Evolutionary conservation across 2,888 invertebrate genomes (phyloP).

Genomic region (Xylota sylvarum): DNA sequence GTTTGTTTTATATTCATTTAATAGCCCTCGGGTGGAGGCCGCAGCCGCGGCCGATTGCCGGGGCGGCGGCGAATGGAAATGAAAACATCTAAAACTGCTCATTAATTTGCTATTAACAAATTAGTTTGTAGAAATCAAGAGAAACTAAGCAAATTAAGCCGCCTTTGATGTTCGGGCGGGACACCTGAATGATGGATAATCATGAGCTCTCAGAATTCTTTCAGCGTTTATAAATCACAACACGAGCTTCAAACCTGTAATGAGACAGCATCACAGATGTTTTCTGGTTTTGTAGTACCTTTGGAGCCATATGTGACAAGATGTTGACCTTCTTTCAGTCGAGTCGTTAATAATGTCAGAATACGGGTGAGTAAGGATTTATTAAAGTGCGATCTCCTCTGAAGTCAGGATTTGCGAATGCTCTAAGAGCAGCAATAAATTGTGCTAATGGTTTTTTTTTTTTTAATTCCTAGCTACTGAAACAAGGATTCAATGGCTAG

Average conservation of each 20-base stretch:
- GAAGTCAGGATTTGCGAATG: too few relatives aligned
- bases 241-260: slow-evolving; percentile 33
- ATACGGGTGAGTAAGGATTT: background rate
- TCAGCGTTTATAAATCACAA: slow-evolving; percentile 57
- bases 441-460: too few relatives aligned
- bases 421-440: too few relatives aligned
- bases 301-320: slow-evolving; percentile 33
- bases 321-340: slow-evolving; percentile 16
- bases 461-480: too few relatives aligned
- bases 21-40: slow-evolving; percentile 61
- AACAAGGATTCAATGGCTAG: too few relatives aligned
- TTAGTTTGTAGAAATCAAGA: slow-evolving; percentile 70
- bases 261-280: slow-evolving; percentile 32
- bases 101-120: slow-evolving; percentile 76
- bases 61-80: slow-evolving; percentile 66
- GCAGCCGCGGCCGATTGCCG: slow-evolving; percentile 18
- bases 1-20: slow-evolving; percentile 73
- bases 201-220: slow-evolving; percentile 54
- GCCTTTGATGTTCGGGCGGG: slow-evolving; percentile 55
- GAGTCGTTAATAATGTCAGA: background rate
- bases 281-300: slow-evolving; percentile 4
- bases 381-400: background rate
- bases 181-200: slow-evolving; percentile 61
- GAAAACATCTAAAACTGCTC: slow-evolving; percentile 73
- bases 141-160: slow-evolving; percentile 56